phyloP scores from a whole-genome alignment of 2,113 vertebrate genomes.

The Choloepus hoffmanni region DNA sequence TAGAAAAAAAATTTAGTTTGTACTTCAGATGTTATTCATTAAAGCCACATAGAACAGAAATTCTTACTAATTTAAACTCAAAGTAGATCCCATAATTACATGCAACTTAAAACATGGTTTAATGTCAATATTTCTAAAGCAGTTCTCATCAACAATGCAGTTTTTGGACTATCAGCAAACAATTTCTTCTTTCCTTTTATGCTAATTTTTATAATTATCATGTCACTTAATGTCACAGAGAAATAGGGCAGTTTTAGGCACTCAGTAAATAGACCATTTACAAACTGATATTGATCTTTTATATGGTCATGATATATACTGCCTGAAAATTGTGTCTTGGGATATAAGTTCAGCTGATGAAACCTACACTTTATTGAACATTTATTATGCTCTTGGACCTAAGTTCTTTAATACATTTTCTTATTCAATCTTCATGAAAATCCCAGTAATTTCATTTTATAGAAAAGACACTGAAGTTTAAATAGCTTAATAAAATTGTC shows the following conservation, averaged over 20 bases:
- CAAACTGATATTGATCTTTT: background rate
- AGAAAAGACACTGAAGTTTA: background rate
- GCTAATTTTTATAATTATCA: background rate
- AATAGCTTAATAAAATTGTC: background rate
- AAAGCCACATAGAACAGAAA: slow-evolving; percentile 12
- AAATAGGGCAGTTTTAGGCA: background rate
- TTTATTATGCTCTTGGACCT: background rate
- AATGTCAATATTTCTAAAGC: background rate
- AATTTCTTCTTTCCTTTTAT: background rate
- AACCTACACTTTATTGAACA: background rate
- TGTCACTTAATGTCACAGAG: background rate
- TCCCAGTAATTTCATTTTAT: background rate
- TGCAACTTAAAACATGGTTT: background rate
- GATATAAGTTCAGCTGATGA: background rate
- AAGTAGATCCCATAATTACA: background rate
- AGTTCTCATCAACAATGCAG: background rate
- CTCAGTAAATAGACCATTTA: slow-evolving; percentile 6
- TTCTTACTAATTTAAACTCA: slow-evolving; percentile 37
- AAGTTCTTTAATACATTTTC: background rate
- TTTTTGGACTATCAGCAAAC: background rate
- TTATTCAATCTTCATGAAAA: background rate
- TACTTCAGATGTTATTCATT: slow-evolving; percentile 28
- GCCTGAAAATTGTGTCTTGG: background rate
- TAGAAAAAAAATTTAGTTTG: background rate
- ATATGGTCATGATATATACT: background rate